These are phyloP conservation scores for Theropithecus gelada DNA, from an alignment of 2,113 vertebrate species.

Conservation along the genomic window DNA sequence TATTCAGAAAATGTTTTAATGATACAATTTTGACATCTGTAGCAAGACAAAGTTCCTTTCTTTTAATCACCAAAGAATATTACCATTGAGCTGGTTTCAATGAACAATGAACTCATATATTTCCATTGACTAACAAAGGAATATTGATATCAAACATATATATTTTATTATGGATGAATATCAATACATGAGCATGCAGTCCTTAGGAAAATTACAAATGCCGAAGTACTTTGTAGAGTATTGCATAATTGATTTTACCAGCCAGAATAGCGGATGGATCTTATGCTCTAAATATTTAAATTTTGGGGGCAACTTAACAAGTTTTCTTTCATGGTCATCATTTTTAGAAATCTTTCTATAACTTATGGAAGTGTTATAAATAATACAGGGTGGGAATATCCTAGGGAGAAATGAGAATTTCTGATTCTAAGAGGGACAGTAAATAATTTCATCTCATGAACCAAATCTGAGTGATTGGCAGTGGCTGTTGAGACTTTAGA, in stretches of 20 bases:
- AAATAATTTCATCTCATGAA: background rate
- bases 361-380: background rate
- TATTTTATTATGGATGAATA: background rate
- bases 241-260: background rate
- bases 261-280: background rate
- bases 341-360: background rate
- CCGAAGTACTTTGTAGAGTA: background rate
- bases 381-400: background rate
- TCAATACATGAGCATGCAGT: background rate
- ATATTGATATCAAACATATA: background rate
- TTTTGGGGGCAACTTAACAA: background rate
- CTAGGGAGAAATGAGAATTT: background rate
- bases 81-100: background rate
- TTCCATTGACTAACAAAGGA: background rate
- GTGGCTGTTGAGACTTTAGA: background rate
- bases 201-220: slow-evolving; percentile 21
- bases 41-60: background rate
- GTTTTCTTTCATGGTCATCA: background rate
- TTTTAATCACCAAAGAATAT: background rate
- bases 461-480: background rate
- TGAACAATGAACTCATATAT: background rate
- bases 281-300: background rate
- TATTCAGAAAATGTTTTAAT: background rate
- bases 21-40: background rate
- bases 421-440: background rate